Evolutionary conservation across 2,888 invertebrate genomes (phyloP).

Genomic region (Tiliacea aurago): DNA sequence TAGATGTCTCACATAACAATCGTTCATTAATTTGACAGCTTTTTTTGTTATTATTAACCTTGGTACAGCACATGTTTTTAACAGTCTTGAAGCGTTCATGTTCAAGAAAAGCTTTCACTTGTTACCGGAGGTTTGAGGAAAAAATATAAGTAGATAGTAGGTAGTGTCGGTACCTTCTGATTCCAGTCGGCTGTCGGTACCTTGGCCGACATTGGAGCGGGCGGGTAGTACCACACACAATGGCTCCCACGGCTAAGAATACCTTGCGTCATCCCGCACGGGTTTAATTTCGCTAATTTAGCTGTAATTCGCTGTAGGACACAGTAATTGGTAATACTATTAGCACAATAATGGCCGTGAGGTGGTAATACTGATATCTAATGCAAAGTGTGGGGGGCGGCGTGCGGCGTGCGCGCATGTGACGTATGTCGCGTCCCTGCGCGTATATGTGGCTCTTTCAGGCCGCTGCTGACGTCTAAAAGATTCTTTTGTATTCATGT

Average conservation of each 20-base stretch:
- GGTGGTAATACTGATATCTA: constrained; percentile 15
- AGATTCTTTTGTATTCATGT: not conserved
- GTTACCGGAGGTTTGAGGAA: constrained; percentile 40
- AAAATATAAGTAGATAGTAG: constrained; percentile 2
- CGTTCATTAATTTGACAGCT: not conserved
- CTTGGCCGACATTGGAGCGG: constrained; percentile 75
- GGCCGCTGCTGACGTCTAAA: not conserved
- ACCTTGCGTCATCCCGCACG: constrained; percentile 51
- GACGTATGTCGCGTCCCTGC: constrained; percentile 27
- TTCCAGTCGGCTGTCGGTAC: constrained; percentile 64
- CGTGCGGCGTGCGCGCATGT: constrained; percentile 24
- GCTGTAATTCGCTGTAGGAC: constrained; percentile 46
- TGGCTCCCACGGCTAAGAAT: constrained; percentile 61
- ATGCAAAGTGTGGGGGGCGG: constrained; percentile 2
- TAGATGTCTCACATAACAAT: no score
- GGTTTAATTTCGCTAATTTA: constrained; percentile 51
- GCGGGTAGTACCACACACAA: constrained; percentile 60
- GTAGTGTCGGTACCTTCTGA: constrained; percentile 13
- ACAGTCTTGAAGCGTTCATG: not conserved
- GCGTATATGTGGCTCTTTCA: not conserved
- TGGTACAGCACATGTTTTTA: not conserved
- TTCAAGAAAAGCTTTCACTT: constrained; percentile 30
- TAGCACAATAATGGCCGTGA: constrained; percentile 32
- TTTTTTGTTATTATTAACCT: constrained; percentile 13
- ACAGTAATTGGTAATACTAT: constrained; percentile 37